phyloP scores from a whole-genome alignment of 2,888 invertebrate species.

The Netelia melanura region DNA sequence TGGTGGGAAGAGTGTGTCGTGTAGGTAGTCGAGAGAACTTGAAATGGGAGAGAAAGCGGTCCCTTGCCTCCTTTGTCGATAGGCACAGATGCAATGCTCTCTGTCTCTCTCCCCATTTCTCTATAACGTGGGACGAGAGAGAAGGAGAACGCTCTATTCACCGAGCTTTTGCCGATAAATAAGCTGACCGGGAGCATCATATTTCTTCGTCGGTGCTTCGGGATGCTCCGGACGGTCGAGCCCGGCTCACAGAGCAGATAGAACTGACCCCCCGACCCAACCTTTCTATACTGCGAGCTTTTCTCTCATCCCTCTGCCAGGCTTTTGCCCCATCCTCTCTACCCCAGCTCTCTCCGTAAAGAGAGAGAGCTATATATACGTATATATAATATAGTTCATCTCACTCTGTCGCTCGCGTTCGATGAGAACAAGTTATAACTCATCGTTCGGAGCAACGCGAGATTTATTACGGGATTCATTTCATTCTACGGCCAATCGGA shows the following conservation, averaged over 20 bases:
- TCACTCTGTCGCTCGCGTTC: slow-evolving; percentile 43
- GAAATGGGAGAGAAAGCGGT: slow-evolving; percentile 17
- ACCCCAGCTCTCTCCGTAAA: neutral
- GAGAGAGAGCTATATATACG: neutral
- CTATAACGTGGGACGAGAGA: slow-evolving; percentile 42
- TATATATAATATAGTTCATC: slow-evolving; percentile 7
- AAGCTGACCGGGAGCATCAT: slow-evolving; percentile 76
- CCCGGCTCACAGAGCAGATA: slow-evolving; percentile 38
- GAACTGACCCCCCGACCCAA: slow-evolving; percentile 36
- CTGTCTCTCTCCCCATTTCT: neutral
- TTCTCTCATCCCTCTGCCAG: slow-evolving; percentile 35
- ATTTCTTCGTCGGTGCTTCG: slow-evolving; percentile 76
- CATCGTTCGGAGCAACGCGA: slow-evolving; percentile 66
- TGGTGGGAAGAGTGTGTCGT: slow-evolving; percentile 8
- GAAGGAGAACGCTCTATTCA: slow-evolving; percentile 67
- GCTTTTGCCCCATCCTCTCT: neutral
- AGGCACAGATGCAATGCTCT: slow-evolving; percentile 11
- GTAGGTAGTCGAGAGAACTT: slow-evolving; percentile 10
- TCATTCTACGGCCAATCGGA: slow-evolving; percentile 73
- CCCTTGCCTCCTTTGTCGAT: slow-evolving; percentile 2
- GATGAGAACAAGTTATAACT: slow-evolving; percentile 65
- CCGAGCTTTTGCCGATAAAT: slow-evolving; percentile 76
- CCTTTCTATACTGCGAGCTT: slow-evolving; percentile 19
- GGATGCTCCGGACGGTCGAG: slow-evolving; percentile 56
- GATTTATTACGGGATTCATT: slow-evolving; percentile 79